Conservation (phyloP, 2,797 vertebrate genomes). For the Lophius americanus region DNA sequence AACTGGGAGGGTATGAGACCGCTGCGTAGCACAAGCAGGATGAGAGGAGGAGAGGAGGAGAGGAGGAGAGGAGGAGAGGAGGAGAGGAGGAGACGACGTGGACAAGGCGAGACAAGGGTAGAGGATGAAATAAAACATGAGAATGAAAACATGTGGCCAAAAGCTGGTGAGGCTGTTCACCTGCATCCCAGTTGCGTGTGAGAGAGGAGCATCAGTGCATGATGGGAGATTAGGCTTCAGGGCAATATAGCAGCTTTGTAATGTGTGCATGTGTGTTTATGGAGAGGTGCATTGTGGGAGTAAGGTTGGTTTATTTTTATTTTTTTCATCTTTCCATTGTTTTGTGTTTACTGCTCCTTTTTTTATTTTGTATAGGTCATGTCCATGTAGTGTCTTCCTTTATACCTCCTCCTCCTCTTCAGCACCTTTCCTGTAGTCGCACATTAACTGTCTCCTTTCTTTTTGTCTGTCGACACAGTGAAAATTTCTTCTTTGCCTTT, state of each 20-base stretch:
- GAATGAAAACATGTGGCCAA: conserved; percentile 60
- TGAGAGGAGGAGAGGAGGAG: conserved; percentile 47
- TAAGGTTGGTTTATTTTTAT: conserved; percentile 4
- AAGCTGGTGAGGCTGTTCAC: conserved; percentile 54
- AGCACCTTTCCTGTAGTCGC: too few species aligned
- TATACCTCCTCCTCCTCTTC: too few species aligned
- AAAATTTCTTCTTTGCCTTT: too few species aligned
- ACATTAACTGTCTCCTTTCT: too few species aligned
- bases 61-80: too few species aligned
- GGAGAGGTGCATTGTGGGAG: conserved; percentile 47
- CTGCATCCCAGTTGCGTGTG: conserved; percentile 49
- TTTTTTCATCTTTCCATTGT: too few species aligned
- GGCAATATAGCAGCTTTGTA: conserved; percentile 43
- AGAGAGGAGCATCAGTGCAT: conserved; percentile 47
- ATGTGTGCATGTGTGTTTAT: conserved; percentile 28
- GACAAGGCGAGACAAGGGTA: conserved; percentile 69
- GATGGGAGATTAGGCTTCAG: conserved; percentile 38
- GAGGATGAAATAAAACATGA: conserved; percentile 67
- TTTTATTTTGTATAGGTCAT: too few species aligned
- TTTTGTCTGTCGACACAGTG: too few species aligned
- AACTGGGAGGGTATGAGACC: conserved; percentile 90
- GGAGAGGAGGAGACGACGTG: conserved; percentile 36
- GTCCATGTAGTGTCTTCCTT: too few species aligned
- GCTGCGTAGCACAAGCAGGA: conserved; percentile 77
- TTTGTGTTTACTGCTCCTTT: too few species aligned